Evolutionary conservation across 2,888 invertebrate species (phyloP).

Genomic region (Polyploca ridens): DNA sequence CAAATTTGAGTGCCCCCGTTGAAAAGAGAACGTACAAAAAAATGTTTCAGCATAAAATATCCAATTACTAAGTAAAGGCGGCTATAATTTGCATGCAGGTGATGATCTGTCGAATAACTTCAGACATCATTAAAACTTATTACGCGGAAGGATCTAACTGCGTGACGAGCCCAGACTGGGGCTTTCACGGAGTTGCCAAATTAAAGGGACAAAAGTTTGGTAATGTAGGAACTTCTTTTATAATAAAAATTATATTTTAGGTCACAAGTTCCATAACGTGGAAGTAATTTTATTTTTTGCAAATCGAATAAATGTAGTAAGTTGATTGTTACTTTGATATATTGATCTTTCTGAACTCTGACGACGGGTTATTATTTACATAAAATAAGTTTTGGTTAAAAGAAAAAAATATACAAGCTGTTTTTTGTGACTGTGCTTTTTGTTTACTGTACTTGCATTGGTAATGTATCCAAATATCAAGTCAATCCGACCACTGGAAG

Average conservation of each 20-base stretch:
- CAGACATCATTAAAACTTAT: constrained; percentile 61
- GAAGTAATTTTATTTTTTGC: too few species aligned
- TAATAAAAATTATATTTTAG: neutral
- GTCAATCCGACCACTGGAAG: too few species aligned
- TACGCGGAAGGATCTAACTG: constrained; percentile 36
- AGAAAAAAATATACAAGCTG: too few species aligned
- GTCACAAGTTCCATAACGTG: too few species aligned
- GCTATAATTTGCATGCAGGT: constrained; percentile 56
- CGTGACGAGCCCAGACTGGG: constrained; percentile 33
- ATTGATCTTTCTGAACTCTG: too few species aligned
- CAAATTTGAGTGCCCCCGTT: constrained; percentile 41
- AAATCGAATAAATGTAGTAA: too few species aligned
- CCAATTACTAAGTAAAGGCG: constrained; percentile 42
- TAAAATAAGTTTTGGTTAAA: too few species aligned
- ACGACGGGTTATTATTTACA: too few species aligned
- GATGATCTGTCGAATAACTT: constrained; percentile 50
- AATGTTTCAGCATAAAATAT: constrained; percentile 39
- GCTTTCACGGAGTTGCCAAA: constrained; percentile 31
- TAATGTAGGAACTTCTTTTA: constrained; percentile 15
- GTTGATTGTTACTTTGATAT: too few species aligned
- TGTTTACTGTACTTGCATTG: too few species aligned
- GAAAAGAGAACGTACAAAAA: constrained; percentile 34
- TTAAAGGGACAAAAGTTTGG: constrained; percentile 26
- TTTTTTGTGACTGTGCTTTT: too few species aligned
- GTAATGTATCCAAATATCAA: too few species aligned